These are phyloP conservation scores for Noturus placidus DNA, from an alignment of 2,113 vertebrate species.

Conservation along the genomic window DNA sequence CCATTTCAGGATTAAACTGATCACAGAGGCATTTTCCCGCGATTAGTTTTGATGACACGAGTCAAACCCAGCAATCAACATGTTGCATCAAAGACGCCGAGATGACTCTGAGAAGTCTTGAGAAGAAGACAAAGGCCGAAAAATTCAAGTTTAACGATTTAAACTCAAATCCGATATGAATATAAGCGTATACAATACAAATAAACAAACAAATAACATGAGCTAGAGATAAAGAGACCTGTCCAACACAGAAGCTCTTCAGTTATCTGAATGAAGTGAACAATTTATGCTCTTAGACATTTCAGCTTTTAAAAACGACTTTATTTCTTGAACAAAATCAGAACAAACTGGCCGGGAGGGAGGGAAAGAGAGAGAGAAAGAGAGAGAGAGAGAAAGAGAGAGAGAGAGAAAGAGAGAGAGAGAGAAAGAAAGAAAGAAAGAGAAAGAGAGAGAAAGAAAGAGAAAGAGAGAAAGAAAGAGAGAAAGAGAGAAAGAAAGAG, in stretches of 20 bases:
- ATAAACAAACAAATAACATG: neutral
- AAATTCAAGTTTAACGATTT: neutral
- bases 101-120: neutral
- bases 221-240: neutral
- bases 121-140: neutral
- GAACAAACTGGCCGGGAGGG: neutral
- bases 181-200: neutral
- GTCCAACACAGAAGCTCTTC: neutral
- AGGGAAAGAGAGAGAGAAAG: neutral
- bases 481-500: too few relatives aligned
- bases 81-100: slow-evolving; percentile 39
- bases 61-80: slow-evolving; percentile 5
- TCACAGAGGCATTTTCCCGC: neutral
- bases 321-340: neutral
- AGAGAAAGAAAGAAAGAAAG: too few relatives aligned
- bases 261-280: neutral
- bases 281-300: neutral
- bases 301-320: neutral
- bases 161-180: neutral
- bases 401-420: too few relatives aligned
- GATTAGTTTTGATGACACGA: neutral
- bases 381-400: neutral
- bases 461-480: neutral
- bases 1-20: neutral
- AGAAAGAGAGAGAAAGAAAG: neutral